Evolutionary conservation across 2,113 vertebrate genomes (phyloP), one percentile per base, ranked within the genome.

Genomic region (Epinephelus moara): DNA sequence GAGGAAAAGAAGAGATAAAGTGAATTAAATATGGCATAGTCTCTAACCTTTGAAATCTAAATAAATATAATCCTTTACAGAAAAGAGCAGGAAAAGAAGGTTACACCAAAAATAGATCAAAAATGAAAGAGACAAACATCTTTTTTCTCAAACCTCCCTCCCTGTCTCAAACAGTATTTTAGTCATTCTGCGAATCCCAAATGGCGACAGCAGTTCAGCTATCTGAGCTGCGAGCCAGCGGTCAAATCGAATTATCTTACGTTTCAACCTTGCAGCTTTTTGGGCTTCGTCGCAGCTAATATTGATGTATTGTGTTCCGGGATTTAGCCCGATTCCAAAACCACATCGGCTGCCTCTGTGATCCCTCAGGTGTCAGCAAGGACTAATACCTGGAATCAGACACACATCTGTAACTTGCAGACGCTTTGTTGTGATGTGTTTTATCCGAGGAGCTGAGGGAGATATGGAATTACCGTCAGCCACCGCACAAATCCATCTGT

Each of bases 301-400:
- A 70, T 71, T 86, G 80, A 90, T 57, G 84, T 72, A 82, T 84
- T 71, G 68, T 55, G 33, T 80, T 85, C 37, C 27, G 19, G 80
- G 86, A 88, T 85, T 85, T 71, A 66, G 81, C 23, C 73, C 4
- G 25, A 70, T 14, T 81, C 83, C 86, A 88, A 90, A 91, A 75
- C 90, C 90, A 23, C 83, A 79, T 37, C 6, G 50, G 78, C 37
- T 9, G 55, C n/a, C 17, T 37, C 52, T 59, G 30, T 4, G 7
- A 57, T 84, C 82, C 78, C 87, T 82, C 56, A 66, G 78, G 82
- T 75, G 69, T 90, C 74, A 21, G 78, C 64, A 1, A 1, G 14
- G 82, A 77, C 86, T 90, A 90, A 91, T 79, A 90, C 83, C 91
- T 91, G 83, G 86, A 91, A 86, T 83, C 62, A 56, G 57, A 89